Evolutionary conservation across 1,140 invertebrate genomes (phyloP), one percentile per base, ranked within the genome.

Genomic region (Centruroides sculpturatus): DNA sequence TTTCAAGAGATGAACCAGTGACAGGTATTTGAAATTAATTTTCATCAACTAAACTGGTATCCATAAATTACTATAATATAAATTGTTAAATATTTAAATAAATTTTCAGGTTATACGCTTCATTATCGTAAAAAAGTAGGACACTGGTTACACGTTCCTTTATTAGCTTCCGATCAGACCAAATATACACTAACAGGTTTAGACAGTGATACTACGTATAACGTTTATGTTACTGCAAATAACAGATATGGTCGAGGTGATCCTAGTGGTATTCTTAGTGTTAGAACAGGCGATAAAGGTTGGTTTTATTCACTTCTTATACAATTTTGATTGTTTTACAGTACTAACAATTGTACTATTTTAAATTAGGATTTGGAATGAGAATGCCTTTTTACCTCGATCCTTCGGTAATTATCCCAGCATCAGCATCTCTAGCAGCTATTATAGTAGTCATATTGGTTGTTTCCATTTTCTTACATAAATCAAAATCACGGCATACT

Each of bases 211-310:
- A 67, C 66, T 1, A 49, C 65, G 3, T 70, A 70, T 41, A 55
- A 62, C 13, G 23, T 70, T 3, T 67, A 67, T 50, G 50, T 70
- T 12, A 64, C 63, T 6, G 68, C 69, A 23, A 61, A 63, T 10
- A 70, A 70, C 54, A 61, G 61, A 35, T 68, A 61, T 47, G 69
- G 69, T 10, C 49, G 64, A 11, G 63, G 68, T 13, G 65, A 70
- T 50, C 67, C 67, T 3, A 63, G 62, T 35, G 62, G 59, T 11
- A 54, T 63, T 3, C 59, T 63, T 4, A 54, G 55, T 11, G 62
- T 63, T 3, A 63, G 59, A 47, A 63, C 62, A 5, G 56, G 59
- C 56, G 62, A 63, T 34, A 63, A 59, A 63, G 62, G 62, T 53
- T 36, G 23, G 23, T 23, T 23, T 23, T 23, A 23, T 23, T 23